A percentile compares a stretch with the other conserved stretches of the same genome.
These are phyloP conservation scores for Megastigmus dorsalis DNA, from an alignment of 2,888 invertebrate genomes.

Conservation along the genomic window DNA sequence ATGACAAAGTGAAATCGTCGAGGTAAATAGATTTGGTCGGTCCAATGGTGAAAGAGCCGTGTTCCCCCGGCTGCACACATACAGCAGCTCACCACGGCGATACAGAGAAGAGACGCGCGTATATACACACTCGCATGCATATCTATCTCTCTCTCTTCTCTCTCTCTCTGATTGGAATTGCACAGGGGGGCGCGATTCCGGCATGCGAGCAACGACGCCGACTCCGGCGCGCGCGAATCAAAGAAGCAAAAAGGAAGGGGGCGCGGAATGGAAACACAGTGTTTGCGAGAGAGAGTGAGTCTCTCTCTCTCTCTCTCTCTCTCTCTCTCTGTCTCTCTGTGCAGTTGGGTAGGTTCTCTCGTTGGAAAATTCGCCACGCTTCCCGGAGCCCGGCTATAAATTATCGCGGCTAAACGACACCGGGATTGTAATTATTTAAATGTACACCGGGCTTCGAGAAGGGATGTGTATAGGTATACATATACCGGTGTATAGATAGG, in stretches of 20 bases:
- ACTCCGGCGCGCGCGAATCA: slow-evolving; percentile 39
- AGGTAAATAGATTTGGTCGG: slow-evolving; percentile 41
- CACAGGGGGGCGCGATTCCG: slow-evolving; percentile 48
- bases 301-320: no score
- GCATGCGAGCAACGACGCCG: no score
- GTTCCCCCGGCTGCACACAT: not conserved
- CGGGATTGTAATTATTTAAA: slow-evolving; percentile 74
- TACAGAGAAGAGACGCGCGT: no score
- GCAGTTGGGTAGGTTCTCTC: no score
- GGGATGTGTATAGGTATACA: no score
- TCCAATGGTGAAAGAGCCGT: slow-evolving; percentile 27
- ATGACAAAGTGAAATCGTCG: slow-evolving; percentile 47
- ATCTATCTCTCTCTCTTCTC: no score
- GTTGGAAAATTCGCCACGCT: slow-evolving; percentile 68
- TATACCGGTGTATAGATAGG: no score
- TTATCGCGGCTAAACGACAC: slow-evolving; percentile 69
- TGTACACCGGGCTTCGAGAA: slow-evolving; percentile 61
- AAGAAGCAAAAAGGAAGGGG: slow-evolving; percentile 33
- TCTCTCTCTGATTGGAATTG: slow-evolving; percentile 47
- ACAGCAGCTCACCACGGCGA: no score
- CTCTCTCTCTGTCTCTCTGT: no score
- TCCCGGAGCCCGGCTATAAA: slow-evolving; percentile 68
- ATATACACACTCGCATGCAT: not conserved
- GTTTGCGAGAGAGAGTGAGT: no score
- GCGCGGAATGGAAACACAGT: no score